Conservation (phyloP, 2,113 vertebrate genomes). For the Spheniscus mendiculus region DNA sequence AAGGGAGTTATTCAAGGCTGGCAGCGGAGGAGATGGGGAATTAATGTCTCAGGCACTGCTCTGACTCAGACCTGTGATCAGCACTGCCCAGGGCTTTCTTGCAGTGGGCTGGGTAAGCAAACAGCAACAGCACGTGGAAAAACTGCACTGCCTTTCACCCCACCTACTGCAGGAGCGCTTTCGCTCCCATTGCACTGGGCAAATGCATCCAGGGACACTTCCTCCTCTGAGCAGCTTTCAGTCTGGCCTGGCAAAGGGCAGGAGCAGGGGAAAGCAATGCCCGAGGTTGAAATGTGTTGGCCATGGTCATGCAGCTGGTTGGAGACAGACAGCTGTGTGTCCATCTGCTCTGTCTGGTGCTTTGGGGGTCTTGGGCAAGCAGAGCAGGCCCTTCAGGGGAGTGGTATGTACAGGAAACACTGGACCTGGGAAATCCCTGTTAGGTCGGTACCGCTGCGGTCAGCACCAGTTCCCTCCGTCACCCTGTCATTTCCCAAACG, state of each 20-base stretch:
- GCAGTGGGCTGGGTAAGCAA: not conserved
- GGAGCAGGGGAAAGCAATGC: not conserved
- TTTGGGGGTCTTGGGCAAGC: not conserved
- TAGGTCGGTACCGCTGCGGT: rapidly evolving
- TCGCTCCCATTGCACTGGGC: not conserved
- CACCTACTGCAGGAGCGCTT: not conserved
- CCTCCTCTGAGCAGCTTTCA: not conserved
- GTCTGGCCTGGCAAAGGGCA: too few species aligned
- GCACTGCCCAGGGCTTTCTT: not conserved
- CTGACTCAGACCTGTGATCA: not conserved
- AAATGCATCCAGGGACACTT: not conserved
- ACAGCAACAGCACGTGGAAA: not conserved
- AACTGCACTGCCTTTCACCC: not conserved
- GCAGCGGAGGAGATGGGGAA: not conserved
- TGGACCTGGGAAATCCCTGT: not conserved
- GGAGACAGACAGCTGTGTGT: not conserved
- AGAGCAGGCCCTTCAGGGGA: not conserved
- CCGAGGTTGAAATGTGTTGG: not conserved
- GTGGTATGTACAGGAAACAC: too few species aligned
- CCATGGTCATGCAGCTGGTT: not conserved
- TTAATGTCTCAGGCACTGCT: not conserved
- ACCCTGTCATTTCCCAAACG: not conserved
- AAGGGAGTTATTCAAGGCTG: not conserved
- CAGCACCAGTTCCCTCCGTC: not conserved
- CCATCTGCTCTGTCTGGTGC: not conserved